Base-by-base conservation (phyloP, 2,888 invertebrate species). In the Artemia sinica region DNA sequence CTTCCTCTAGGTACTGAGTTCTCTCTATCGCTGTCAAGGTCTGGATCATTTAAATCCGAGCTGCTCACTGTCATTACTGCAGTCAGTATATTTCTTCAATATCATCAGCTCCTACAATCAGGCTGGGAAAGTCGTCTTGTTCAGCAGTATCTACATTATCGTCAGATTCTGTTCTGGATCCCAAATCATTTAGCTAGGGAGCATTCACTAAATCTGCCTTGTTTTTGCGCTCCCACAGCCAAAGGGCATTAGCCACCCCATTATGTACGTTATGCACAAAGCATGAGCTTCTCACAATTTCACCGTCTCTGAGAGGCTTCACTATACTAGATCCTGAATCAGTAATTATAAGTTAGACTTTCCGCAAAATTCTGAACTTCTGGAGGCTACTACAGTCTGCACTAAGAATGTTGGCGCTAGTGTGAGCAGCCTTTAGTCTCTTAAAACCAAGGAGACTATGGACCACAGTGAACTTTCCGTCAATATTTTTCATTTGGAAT, bases 31-130 rank as follows among this genome's bases (percentile, higher is more conserved):
- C 58, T 58, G 58, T 58, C 58, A 7, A 58, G 58, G 58, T 58
- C 58, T n/a, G 8, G 58, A 58, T 14, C 5, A 8, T 14, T 58
- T 58, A 14, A 58, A n/a, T 58, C 58, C 14, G 8, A 58, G 58
- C 58, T 58, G 14, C 58, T 58, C 58, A 58, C 14, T 14, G 8
- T 58, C 58, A 14, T 7, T 58, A 14, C 58, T 58, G 14, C 58
- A 58, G 58, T 58, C 58, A 14, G 58, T 58, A 14, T 58, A 58
- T 14, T 58, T 58, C 58, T 58, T 58, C 58, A 58, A 58, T 58
- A 8, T 58, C 8, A 13, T 58, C 58, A 14, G 6, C 58, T n/a
- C 58, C 58, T 8, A 58, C 58, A 7, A 58, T 14, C 58, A 58
- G n/a, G 14, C 14, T 14, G 14, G 58, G 58, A 58, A 58, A 58